A percentile compares a stretch with the other conserved stretches of the same genome.
These are phyloP conservation scores for Sakesphorus luctuosus DNA, from an alignment of 2,113 vertebrate genomes.

Conservation along the genomic window DNA sequence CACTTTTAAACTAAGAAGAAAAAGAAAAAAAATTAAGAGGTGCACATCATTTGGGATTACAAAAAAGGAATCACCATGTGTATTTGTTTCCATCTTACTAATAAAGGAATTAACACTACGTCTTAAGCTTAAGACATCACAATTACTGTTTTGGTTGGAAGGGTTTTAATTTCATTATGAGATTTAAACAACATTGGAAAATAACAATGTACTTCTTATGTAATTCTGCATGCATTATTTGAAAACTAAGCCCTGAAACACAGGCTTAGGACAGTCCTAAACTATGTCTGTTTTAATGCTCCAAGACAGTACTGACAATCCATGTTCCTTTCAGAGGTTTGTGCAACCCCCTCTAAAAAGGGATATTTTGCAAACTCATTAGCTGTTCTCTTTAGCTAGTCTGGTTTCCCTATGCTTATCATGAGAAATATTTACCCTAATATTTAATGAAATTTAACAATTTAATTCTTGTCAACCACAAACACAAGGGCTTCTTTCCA, in stretches of 20 bases:
- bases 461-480: background rate
- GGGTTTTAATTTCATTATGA: background rate
- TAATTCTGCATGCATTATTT: background rate
- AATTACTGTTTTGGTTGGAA: background rate
- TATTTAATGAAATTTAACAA: background rate
- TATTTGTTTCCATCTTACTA: background rate
- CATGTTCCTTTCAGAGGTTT: background rate
- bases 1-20: constrained; percentile 60
- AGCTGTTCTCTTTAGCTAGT: background rate
- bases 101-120: background rate
- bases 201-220: background rate
- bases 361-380: background rate
- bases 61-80: background rate
- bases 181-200: background rate
- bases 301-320: background rate
- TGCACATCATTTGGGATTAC: background rate
- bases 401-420: background rate
- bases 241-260: background rate
- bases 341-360: background rate
- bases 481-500: background rate
- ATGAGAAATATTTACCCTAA: background rate
- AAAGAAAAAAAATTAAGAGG: background rate
- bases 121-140: background rate
- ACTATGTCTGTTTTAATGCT: background rate
- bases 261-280: background rate